These are phyloP conservation scores for Takifugu bimaculatus DNA, from an alignment of 2,113 vertebrate genomes.

Conservation along the genomic window DNA sequence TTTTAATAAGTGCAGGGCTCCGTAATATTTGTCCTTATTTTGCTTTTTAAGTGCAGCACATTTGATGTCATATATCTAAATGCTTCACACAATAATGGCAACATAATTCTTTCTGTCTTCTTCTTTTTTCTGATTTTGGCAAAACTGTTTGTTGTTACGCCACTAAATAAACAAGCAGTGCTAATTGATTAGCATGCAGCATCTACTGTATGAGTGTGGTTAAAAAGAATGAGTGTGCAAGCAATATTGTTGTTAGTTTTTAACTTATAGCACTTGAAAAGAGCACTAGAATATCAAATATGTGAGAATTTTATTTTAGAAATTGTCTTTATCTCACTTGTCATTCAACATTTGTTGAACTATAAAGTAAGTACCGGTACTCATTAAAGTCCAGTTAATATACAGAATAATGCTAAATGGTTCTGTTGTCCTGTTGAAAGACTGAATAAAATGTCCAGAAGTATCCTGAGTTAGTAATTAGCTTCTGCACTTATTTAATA, in stretches of 20 bases:
- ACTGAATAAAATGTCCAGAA: no score
- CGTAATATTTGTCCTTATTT: slow-evolving; percentile 3
- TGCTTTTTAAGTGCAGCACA: slow-evolving; percentile 44
- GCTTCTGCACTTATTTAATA: no score
- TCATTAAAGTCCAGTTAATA: no score
- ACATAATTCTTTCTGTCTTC: neutral
- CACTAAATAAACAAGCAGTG: neutral
- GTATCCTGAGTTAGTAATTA: no score
- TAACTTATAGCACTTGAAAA: slow-evolving; percentile 9
- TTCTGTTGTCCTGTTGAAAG: no score
- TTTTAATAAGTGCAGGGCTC: slow-evolving; percentile 6
- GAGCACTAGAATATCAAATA: slow-evolving; percentile 50
- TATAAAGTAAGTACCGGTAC: no score
- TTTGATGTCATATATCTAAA: no score
- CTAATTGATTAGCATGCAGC: slow-evolving; percentile 40
- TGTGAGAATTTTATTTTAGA: neutral
- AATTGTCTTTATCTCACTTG: no score
- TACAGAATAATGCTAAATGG: no score
- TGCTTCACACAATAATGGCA: no score
- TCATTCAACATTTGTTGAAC: no score
- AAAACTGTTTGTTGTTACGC: neutral
- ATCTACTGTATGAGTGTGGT: slow-evolving; percentile 16
- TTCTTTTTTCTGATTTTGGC: slow-evolving; percentile 3
- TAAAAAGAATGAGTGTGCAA: neutral
- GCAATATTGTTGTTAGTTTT: slow-evolving; percentile 7